Evolutionary conservation across 2,888 invertebrate genomes (phyloP), one percentile per base, ranked within the genome.

Genomic region (Magallana nippona): DNA sequence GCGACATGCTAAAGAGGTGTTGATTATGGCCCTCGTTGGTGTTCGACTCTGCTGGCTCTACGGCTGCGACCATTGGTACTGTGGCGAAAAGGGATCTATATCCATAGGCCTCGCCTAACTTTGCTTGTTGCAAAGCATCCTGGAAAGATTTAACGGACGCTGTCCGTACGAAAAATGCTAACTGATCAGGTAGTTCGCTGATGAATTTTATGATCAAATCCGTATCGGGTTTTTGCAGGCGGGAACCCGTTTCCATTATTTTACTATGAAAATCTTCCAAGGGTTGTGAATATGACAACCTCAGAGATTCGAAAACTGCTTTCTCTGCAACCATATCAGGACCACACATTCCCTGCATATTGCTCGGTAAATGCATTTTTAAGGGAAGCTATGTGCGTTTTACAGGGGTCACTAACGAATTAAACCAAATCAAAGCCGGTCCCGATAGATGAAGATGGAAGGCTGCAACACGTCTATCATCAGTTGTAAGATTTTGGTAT

Each of bases 231-330:
- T 82, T 82, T 13, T 56, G 19, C 10, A 82, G 27, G 10, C 80
- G 62, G 17, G 62, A 19, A 1, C 87, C 87, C 71, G 85, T 86
- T 62, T 87, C 86, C 19, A 82, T 17, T 2, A 85, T 81, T 11
- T 60, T 78, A 8, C 82, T 58, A 55, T 87, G 85, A 56, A 84
- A 87, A 1, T 85, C 84, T 79, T 86, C 85, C 22, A 86, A 78
- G 11, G 81, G 63, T 58, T 83, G 85, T 3, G 32, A 5, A 8
- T 71, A 19, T 19, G 13, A 17, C 1, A 87, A 55, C n/a, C 11
- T 44, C 1, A 87, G 22, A 15, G 62, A 56, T 19, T 85, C 83
- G 56, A 86, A 86, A 1, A 78, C 13, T 17, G 77, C 86, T 62
- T 44, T 55, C 57, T 87, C 86, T 17, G 83, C 55, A n/a, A 85